phyloP scores from a whole-genome alignment of 2,888 invertebrate genomes.

The Zygaena filipendulae region DNA sequence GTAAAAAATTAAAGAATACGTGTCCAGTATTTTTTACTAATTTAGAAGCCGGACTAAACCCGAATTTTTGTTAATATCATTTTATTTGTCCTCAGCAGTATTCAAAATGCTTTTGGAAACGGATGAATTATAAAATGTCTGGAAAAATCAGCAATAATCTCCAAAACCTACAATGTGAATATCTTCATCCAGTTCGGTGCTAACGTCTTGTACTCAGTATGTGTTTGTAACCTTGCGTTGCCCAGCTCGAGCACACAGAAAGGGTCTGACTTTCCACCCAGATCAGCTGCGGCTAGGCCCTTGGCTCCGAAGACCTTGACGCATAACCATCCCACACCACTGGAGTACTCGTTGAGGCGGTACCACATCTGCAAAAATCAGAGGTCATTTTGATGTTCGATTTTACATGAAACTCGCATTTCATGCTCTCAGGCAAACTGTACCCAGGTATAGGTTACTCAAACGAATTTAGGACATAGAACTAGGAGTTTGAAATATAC shows the following conservation, averaged over 20 bases:
- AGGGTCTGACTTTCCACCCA: constrained; percentile 98
- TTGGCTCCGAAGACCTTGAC: constrained; percentile 89
- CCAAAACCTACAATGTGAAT: constrained; percentile 92
- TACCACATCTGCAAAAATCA: constrained; percentile 69
- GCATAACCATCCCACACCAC: constrained; percentile 93
- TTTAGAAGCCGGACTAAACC: too few species aligned
- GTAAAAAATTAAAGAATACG: too few species aligned
- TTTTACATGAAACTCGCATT: constrained; percentile 1
- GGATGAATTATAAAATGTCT: too few species aligned
- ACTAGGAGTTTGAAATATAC: too few species aligned
- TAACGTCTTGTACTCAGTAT: constrained; percentile 98
- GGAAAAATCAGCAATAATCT: too few species aligned
- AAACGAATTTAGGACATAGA: too few species aligned
- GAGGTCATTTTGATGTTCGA: not conserved
- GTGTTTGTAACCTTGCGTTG: constrained; percentile 95
- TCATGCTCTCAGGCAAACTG: too few species aligned
- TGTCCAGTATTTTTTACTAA: too few species aligned
- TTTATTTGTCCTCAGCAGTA: too few species aligned
- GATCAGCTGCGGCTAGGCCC: constrained; percentile 94
- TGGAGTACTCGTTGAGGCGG: constrained; percentile 45
- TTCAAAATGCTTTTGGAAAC: too few species aligned
- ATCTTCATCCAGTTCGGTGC: constrained; percentile 98
- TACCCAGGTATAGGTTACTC: too few species aligned
- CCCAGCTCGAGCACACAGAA: constrained; percentile 97
- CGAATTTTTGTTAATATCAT: too few species aligned